Evolutionary conservation across 2,113 vertebrate species (phyloP), one percentile per base, ranked within the genome.

Genomic region (Nothobranchius furzeri): DNA sequence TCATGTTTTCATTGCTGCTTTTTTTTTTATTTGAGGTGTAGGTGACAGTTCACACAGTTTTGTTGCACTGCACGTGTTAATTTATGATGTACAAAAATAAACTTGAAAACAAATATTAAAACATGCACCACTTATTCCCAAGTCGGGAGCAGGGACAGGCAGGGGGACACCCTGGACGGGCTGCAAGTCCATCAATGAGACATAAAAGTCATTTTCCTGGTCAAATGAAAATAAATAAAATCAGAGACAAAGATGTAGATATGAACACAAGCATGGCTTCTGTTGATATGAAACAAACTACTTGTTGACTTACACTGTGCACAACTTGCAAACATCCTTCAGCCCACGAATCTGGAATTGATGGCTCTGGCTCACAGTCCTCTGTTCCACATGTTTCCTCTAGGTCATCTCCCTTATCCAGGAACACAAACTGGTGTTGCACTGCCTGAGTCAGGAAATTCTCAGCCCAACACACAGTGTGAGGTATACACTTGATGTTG

Each of bases 351-450:
- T 96, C 94, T 0, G 49, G 58, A 1, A 12, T 0, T 1, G 82
- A 40, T 0, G 90, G 70, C 12, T 40, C 0, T 1, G 95, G 94
- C 62, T 95, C 93, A n/a, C 88, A 75, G 0, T 95, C 93, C 72
- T 95, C 92, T 3, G 80, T 84, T 90, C 75, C 78, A 5, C 55
- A 46, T 10, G 46, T 62, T n/a, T 53, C 65, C 0, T 71, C 73
- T 0, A 64, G 68, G 6, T 11, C 55, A 15, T 95, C 94, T 1
- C 92, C 94, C 12, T 89, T 83, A 1, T 96, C 95, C 20, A 89
- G 71, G 1, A 40, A 88, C 78, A 90, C 58, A 73, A 95, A 91
- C 2, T 90, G 76, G 85, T 87, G 92, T 74, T 94, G 90, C 0
- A 85, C 45, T 0, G 87, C 80, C 25, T 91, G 86, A 24, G 92